Evolutionary conservation across 2,888 invertebrate genomes (phyloP).

Genomic region (Dinocampus coccinellae): DNA sequence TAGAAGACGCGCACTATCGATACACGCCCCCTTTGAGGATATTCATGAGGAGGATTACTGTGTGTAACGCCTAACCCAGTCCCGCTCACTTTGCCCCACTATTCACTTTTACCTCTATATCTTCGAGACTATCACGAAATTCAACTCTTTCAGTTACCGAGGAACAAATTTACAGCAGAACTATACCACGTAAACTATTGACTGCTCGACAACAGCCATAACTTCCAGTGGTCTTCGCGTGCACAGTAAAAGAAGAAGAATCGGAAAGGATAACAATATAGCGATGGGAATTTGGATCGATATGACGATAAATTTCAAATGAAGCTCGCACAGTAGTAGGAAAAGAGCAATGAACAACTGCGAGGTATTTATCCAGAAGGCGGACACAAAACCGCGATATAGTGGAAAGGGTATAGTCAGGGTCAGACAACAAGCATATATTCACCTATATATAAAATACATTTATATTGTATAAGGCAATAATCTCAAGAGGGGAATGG

Average conservation of each 20-base stretch:
- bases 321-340: constrained; percentile 16
- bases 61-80: constrained; percentile 60
- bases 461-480: constrained; percentile 22
- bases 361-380: constrained; percentile 16
- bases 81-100: constrained; percentile 41
- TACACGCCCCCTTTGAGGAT: constrained; percentile 57
- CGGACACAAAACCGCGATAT: constrained; percentile 6
- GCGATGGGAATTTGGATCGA: constrained; percentile 34
- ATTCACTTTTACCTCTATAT: constrained; percentile 29
- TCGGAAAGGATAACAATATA: background rate
- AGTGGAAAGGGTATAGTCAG: constrained; percentile 16
- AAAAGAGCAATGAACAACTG: background rate
- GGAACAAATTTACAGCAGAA: constrained; percentile 50
- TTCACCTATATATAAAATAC: background rate
- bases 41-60: constrained; percentile 66
- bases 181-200: constrained; percentile 6
- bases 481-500: constrained; percentile 31
- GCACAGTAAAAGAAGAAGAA: constrained; percentile 6
- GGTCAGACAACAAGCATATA: constrained; percentile 12
- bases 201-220: constrained; percentile 12
- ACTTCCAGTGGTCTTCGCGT: constrained; percentile 31
- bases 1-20: constrained; percentile 9
- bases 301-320: constrained; percentile 40
- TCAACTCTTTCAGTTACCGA: constrained; percentile 50
- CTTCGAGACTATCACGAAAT: constrained; percentile 44